Percentiles rank a stretch among this genome's conserved stretches.
Conservation (phyloP, 2,797 vertebrate genomes). For the Catamblyrhynchus diadema region DNA sequence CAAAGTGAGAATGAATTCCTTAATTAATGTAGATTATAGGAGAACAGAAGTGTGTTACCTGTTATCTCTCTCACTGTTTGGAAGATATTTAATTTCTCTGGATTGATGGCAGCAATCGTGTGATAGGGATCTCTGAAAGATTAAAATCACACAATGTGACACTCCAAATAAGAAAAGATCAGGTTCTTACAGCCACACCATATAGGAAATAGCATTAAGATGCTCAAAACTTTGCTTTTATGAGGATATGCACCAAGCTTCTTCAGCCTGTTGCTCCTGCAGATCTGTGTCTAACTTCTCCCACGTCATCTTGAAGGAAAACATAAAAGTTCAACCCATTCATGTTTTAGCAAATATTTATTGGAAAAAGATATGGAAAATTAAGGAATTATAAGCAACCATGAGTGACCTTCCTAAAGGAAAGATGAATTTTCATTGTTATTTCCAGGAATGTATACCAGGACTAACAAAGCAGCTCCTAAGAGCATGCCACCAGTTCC, state of each 20-base stretch:
- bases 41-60: conserved; percentile 74
- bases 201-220: neutral
- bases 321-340: neutral
- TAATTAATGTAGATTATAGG: neutral
- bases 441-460: neutral
- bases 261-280: neutral
- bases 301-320: neutral
- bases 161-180: neutral
- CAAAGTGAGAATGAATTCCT: neutral
- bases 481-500: neutral
- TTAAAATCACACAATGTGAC: neutral
- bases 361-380: neutral
- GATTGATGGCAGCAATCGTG: conserved; percentile 89
- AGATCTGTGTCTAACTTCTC: neutral
- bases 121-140: conserved; percentile 91
- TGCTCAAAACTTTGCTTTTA: neutral
- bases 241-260: neutral
- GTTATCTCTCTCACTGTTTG: conserved; percentile 96
- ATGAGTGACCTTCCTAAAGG: neutral
- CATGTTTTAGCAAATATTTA: neutral
- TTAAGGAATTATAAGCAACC: neutral
- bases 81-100: conserved; percentile 90
- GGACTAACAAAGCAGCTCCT: neutral
- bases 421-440: neutral
- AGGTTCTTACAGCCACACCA: neutral